Percentiles rank a stretch among this genome's conserved stretches.
phyloP scores from a whole-genome alignment of 2,113 vertebrate species.

The Dascyllus trimaculatus region DNA sequence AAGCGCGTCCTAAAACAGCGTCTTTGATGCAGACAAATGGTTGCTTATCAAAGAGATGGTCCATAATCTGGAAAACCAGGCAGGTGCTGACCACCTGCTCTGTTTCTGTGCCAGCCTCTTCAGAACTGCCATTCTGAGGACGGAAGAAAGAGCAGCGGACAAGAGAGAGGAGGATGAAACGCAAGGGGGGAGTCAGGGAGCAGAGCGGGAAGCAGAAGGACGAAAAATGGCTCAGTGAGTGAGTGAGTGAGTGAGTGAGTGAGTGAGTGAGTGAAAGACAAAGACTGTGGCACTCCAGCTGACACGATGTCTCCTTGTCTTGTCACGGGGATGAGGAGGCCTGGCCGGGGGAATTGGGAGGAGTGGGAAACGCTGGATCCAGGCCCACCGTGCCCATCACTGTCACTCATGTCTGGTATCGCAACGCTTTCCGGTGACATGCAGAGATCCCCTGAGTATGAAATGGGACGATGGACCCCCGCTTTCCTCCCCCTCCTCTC shows the following conservation, averaged over 20 bases:
- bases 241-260: background rate
- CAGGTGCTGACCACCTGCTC: slow-evolving; percentile 55
- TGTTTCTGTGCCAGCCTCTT: slow-evolving; percentile 42
- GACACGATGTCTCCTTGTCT: slow-evolving; percentile 73
- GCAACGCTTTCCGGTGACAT: slow-evolving; percentile 65
- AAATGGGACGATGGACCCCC: slow-evolving; percentile 46
- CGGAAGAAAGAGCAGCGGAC: slow-evolving; percentile 5
- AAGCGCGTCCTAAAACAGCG: slow-evolving; percentile 35
- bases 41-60: slow-evolving; percentile 56
- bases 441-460: slow-evolving; percentile 58
- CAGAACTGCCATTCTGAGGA: slow-evolving; percentile 27
- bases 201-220: slow-evolving; percentile 3
- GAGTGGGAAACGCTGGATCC: slow-evolving; percentile 58
- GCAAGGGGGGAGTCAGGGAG: background rate
- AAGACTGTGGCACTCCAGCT: slow-evolving; percentile 65
- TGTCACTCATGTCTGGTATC: slow-evolving; percentile 77
- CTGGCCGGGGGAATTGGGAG: slow-evolving; percentile 71
- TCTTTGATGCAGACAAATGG: slow-evolving; percentile 58
- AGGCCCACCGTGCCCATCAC: slow-evolving; percentile 71
- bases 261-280: slow-evolving; percentile 16
- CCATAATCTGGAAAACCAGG: slow-evolving; percentile 46
- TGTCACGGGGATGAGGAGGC: slow-evolving; percentile 71
- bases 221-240: background rate
- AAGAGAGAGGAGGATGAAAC: background rate
- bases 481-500: slow-evolving; percentile 4